phyloP scores from a whole-genome alignment of 2,797 vertebrate genomes.

The Gila robusta region DNA sequence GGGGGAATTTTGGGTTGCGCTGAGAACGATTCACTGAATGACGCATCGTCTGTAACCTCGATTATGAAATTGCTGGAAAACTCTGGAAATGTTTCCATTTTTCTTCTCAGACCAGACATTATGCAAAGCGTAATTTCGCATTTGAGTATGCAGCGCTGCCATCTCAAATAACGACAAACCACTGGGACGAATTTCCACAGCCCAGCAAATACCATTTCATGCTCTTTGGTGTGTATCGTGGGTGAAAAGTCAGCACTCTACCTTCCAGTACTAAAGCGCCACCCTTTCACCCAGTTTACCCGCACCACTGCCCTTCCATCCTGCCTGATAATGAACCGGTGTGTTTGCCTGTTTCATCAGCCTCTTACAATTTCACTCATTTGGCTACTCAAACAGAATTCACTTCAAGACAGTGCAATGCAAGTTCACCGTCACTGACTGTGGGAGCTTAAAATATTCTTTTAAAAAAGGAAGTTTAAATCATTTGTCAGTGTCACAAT shows the following conservation, averaged over 20 bases:
- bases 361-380: constrained; percentile 10
- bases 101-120: constrained; percentile 10
- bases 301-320: constrained; percentile 58
- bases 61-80: constrained; percentile 11
- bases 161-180: not conserved
- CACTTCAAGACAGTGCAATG: not conserved
- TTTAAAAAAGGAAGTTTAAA: not conserved
- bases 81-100: constrained; percentile 27
- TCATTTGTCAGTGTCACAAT: not conserved
- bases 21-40: constrained; percentile 12
- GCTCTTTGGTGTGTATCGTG: constrained; percentile 32
- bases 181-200: constrained; percentile 20
- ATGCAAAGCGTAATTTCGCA: not conserved
- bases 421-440: not conserved
- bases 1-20: not conserved
- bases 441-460: not conserved
- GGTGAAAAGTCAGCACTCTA: constrained; percentile 34
- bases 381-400: constrained; percentile 16
- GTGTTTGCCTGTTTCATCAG: constrained; percentile 52
- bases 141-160: not conserved
- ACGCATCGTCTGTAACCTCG: not conserved
- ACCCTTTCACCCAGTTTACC: constrained; percentile 60
- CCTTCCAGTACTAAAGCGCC: constrained; percentile 52
- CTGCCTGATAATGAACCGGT: constrained; percentile 66
- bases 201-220: constrained; percentile 40